Percentiles rank a stretch among this genome's conserved stretches.
Evolutionary conservation across 2,797 vertebrate species (phyloP).

Genomic region (Delichon dasypus): DNA sequence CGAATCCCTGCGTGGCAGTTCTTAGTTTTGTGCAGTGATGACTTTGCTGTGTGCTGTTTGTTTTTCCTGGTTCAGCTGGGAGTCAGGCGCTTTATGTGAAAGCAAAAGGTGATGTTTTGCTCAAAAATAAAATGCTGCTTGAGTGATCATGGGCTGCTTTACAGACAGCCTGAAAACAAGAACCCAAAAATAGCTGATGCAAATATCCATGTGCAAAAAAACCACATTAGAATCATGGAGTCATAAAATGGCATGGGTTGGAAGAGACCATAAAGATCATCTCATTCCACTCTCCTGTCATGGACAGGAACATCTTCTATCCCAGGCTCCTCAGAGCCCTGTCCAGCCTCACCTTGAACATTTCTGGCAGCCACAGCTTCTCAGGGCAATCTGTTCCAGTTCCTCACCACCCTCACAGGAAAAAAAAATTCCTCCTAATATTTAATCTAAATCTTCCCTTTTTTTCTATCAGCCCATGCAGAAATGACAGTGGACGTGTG

Average conservation of each 20-base stretch:
- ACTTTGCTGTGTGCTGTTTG: not conserved
- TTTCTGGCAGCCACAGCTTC: not conserved
- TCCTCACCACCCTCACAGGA: not conserved
- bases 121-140: not conserved
- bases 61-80: constrained; percentile 31
- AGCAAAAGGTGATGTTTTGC: constrained; percentile 2
- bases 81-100: not conserved
- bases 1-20: not conserved
- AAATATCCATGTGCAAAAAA: not conserved
- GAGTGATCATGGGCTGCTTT: not conserved
- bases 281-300: not conserved
- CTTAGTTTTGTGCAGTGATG: rapidly evolving
- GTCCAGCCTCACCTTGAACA: not conserved
- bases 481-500: not conserved
- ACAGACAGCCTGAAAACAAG: not conserved
- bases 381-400: not conserved
- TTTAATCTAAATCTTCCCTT: not conserved
- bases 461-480: not conserved
- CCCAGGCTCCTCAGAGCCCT: not conserved
- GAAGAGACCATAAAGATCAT: not conserved
- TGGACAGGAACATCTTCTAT: not conserved
- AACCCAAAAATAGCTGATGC: not conserved
- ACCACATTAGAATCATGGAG: not conserved
- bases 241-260: not conserved
- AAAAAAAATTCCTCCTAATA: not conserved